phyloP scores from a whole-genome alignment of 2,113 vertebrate genomes.

The Penelope pileata region DNA sequence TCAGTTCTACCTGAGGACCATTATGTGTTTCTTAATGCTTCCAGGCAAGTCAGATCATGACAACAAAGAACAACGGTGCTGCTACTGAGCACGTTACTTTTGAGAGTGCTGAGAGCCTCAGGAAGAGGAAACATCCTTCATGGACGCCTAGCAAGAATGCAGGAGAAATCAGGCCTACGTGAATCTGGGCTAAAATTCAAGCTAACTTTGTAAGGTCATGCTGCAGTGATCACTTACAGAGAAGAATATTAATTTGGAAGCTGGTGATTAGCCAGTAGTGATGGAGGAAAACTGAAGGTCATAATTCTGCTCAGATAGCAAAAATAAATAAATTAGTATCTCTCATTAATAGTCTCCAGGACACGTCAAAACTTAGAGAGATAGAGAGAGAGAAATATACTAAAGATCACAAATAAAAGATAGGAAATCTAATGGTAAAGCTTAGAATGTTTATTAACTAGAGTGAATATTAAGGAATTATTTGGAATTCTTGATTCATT shows the following conservation, averaged over 20 bases:
- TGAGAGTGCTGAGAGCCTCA: background rate
- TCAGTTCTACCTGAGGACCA: background rate
- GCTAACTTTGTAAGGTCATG: background rate
- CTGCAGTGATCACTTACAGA: background rate
- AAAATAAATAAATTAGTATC: background rate
- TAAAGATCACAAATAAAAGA: background rate
- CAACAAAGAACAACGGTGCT: background rate
- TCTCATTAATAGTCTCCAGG: background rate
- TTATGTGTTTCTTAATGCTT: background rate
- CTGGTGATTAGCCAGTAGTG: background rate
- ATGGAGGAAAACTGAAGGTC: background rate
- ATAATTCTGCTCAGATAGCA: background rate
- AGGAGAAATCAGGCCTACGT: background rate
- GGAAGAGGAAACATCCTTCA: background rate
- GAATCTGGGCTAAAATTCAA: background rate
- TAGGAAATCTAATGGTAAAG: background rate
- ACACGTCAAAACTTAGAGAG: background rate
- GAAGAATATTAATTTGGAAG: slow-evolving; percentile 20
- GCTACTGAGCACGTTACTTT: background rate
- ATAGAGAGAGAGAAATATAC: background rate
- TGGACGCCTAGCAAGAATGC: background rate
- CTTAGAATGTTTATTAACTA: background rate
- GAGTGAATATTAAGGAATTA: background rate
- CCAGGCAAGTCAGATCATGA: background rate
- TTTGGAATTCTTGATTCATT: background rate